Conservation (phyloP, 1,140 invertebrate species). For the Fragariocoptes setiger region DNA sequence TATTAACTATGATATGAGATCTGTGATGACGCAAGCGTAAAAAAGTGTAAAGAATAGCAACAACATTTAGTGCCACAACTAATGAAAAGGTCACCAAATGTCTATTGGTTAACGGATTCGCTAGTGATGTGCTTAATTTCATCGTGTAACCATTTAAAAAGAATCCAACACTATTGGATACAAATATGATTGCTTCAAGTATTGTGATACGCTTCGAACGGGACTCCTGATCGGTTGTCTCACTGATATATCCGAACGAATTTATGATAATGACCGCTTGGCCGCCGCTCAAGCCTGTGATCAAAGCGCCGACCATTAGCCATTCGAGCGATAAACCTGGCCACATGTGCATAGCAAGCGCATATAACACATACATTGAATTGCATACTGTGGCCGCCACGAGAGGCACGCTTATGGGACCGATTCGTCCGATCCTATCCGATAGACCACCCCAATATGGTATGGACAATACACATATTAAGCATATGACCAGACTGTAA, state of each 20-base stretch:
- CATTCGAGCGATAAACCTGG: slow-evolving; percentile 8
- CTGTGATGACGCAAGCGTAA: slow-evolving; percentile 12
- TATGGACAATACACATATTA: background rate
- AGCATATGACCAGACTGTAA: background rate
- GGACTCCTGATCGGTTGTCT: slow-evolving; percentile 41
- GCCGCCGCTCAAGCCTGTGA: slow-evolving; percentile 32
- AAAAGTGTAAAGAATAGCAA: slow-evolving; percentile 17
- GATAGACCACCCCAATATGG: background rate
- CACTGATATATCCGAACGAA: slow-evolving; percentile 55
- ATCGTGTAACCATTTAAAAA: slow-evolving; percentile 17
- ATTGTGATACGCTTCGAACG: slow-evolving; percentile 48
- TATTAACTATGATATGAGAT: background rate
- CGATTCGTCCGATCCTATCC: background rate
- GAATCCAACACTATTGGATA: slow-evolving; percentile 19
- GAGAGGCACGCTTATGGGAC: background rate
- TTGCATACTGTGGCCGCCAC: background rate
- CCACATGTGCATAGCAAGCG: slow-evolving; percentile 13
- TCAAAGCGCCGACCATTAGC: slow-evolving; percentile 16
- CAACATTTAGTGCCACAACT: slow-evolving; percentile 13
- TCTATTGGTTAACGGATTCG: slow-evolving; percentile 14
- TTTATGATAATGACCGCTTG: slow-evolving; percentile 65
- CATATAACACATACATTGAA: no score
- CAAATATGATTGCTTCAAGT: slow-evolving; percentile 27
- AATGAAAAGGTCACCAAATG: slow-evolving; percentile 11
- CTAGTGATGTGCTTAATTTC: slow-evolving; percentile 13